Evolutionary conservation across 2,113 vertebrate species (phyloP), one percentile per base, ranked within the genome.

Genomic region (Paramormyrops kingsleyae): DNA sequence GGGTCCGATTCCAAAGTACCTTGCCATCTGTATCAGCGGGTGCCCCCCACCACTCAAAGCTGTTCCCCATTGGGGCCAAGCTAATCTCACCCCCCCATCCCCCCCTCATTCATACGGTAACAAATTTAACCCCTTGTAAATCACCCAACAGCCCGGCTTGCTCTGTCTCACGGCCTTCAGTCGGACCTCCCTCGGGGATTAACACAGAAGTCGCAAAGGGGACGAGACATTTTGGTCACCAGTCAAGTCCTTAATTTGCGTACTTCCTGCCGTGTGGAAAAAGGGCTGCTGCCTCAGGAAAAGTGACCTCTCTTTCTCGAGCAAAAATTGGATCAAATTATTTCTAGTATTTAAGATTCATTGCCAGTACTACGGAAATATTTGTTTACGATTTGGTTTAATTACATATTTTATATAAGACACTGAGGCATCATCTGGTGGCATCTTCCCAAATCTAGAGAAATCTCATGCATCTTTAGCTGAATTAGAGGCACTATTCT

Each of bases 21-120:
- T 80, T 56, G 19, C 93, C 94, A 94, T 94, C 94, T 94, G 94
- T 86, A 92, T 80, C 66, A 62, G 31, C 15, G 19, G 42, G 12
- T 46, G 31, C 62, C 47, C 53, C 53, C 24, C 27, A 39, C 88
- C 47, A 19, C 27, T 53, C 86, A 35, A 52, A 53, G 27, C 87
- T 42, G 42, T 50, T 35, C 27, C 46, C 88, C 50, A 42, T 17
- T 87, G 80, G 42, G 24, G 66, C 66, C 1, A n/a, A 87, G 91
- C 89, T 94, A 92, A 91, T 90, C 84, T 53, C 27, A 3, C 56
- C 31, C 31, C 19, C 62, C 8, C 24, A 2, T 2, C 8, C 59
- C 8, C 59, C 59, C 59, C 59, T 3, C 35, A 59, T 59, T 88
- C 53, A 52, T 88, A 53, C 21, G 47, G 84, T 49, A 90, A 87